Evolutionary conservation across 2,888 invertebrate genomes (phyloP).

Genomic region (Andricus quercusramuli): DNA sequence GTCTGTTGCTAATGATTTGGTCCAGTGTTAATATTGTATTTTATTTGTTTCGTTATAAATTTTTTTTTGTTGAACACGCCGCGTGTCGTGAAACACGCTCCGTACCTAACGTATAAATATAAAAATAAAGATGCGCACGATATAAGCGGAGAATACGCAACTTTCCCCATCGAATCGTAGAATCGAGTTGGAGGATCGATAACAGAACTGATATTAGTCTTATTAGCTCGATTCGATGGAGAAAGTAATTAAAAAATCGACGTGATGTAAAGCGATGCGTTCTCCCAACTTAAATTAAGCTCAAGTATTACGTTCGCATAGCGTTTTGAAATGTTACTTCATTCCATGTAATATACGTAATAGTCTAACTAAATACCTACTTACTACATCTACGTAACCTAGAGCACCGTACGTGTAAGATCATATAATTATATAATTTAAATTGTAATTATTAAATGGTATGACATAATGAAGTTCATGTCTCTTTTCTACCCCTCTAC

Average conservation of each 20-base stretch:
- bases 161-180: conserved; percentile 36
- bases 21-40: conserved; percentile 79
- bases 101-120: conserved; percentile 69
- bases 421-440: conserved; percentile 78
- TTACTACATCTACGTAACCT: conserved; percentile 77
- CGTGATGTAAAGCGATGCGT: neutral
- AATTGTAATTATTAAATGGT: conserved; percentile 79
- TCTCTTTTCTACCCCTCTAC: conserved; percentile 46
- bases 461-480: conserved; percentile 71
- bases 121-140: conserved; percentile 44
- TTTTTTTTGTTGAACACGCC: conserved; percentile 75
- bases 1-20: conserved; percentile 75
- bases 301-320: conserved; percentile 78
- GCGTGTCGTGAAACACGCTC: conserved; percentile 76
- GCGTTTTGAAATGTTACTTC: conserved; percentile 75
- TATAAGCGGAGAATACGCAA: conserved; percentile 7
- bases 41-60: conserved; percentile 78
- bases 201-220: conserved; percentile 46
- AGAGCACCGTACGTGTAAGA: conserved; percentile 78
- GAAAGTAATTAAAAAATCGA: conserved; percentile 11
- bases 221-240: conserved; percentile 43
- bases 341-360: conserved; percentile 79
- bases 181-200: conserved; percentile 31
- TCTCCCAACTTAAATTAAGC: conserved; percentile 69
- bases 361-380: conserved; percentile 77